Conservation (phyloP, 2,113 vertebrate species). For the Xiphophorus maculatus region DNA sequence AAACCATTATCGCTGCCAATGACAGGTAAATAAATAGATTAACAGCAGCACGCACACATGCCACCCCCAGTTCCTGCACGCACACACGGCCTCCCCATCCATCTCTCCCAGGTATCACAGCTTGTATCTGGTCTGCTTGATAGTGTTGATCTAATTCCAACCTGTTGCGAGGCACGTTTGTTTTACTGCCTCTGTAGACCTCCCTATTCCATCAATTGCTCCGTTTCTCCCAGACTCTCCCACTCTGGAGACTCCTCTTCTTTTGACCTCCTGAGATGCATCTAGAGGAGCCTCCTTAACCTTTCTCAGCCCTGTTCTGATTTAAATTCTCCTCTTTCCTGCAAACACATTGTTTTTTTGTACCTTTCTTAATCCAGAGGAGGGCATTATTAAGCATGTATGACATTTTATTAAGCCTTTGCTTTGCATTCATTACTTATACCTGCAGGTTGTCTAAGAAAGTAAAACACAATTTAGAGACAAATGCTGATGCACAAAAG, state of each 20-base stretch:
- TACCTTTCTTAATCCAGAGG: not conserved
- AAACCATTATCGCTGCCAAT: constrained; percentile 78
- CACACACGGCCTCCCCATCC: constrained; percentile 48
- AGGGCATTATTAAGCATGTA: constrained; percentile 1
- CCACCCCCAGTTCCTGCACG: constrained; percentile 22
- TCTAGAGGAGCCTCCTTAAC: constrained; percentile 30
- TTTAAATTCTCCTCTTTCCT: not conserved
- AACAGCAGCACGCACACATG: constrained; percentile 32
- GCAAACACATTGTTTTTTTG: not conserved
- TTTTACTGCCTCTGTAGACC: constrained; percentile 61
- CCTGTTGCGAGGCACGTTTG: constrained; percentile 66
- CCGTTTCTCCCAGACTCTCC: constrained; percentile 11
- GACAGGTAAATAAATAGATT: constrained; percentile 83
- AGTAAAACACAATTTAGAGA: too few species aligned
- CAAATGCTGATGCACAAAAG: too few species aligned
- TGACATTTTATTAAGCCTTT: not conserved
- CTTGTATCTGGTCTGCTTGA: constrained; percentile 79
- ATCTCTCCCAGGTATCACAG: constrained; percentile 66
- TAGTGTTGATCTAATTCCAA: constrained; percentile 77
- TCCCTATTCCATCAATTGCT: constrained; percentile 55
- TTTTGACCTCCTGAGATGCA: constrained; percentile 1
- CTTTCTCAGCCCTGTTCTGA: not conserved
- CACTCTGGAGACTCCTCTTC: constrained; percentile 20
- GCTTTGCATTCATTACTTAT: not conserved
- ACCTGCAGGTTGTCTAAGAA: not conserved